Evolutionary conservation across 2,888 invertebrate genomes (phyloP).

Genomic region (Chrysomela aeneicollis): DNA sequence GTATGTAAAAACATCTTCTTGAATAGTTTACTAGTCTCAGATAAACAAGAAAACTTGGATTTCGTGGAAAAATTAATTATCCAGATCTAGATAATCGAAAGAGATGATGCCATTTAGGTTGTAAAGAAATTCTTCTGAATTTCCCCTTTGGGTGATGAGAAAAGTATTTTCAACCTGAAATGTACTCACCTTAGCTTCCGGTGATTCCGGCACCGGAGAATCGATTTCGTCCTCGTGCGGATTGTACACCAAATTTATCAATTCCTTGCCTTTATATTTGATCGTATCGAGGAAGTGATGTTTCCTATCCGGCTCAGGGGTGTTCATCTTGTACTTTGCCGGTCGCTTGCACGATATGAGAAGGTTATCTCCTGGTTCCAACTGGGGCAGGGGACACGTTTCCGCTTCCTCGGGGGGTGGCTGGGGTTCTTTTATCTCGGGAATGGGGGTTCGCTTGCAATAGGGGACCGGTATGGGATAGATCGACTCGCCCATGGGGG

Average conservation of each 20-base stretch:
- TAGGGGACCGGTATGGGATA: slow-evolving; percentile 57
- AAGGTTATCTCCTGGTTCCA: slow-evolving; percentile 73
- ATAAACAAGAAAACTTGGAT: no score
- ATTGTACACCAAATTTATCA: slow-evolving; percentile 63
- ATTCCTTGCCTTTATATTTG: slow-evolving; percentile 65
- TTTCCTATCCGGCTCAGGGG: slow-evolving; percentile 62
- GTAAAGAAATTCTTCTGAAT: no score
- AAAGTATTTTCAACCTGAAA: no score
- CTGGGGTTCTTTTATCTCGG: slow-evolving; percentile 50
- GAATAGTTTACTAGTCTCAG: no score
- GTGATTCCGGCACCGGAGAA: slow-evolving; percentile 43
- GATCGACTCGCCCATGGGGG: slow-evolving; percentile 61
- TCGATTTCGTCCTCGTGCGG: slow-evolving; percentile 60
- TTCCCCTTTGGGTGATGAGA: no score
- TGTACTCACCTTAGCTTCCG: background rate
- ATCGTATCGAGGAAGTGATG: slow-evolving; percentile 65
- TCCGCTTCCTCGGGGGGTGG: slow-evolving; percentile 49
- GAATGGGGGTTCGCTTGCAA: slow-evolving; percentile 49
- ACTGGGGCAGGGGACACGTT: slow-evolving; percentile 61
- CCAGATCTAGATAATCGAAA: no score
- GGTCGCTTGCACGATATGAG: slow-evolving; percentile 60
- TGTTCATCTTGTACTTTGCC: slow-evolving; percentile 29
- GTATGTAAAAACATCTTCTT: no score
- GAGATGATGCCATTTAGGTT: no score
- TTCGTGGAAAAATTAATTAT: no score